These are phyloP conservation scores for Prinia subflava DNA, from an alignment of 2,113 vertebrate genomes.

Conservation along the genomic window DNA sequence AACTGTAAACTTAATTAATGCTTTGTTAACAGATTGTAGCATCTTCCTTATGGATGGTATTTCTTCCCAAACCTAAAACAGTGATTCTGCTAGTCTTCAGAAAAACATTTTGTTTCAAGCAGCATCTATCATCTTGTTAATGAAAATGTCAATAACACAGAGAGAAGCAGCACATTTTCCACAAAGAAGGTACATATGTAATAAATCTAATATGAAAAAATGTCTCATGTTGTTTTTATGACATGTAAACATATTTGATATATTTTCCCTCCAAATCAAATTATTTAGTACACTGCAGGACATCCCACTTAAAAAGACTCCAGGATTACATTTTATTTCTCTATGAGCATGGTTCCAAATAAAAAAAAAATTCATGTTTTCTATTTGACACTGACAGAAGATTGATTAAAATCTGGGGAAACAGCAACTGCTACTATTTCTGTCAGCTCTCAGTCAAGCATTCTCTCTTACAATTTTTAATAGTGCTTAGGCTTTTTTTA, in stretches of 20 bases:
- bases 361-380: neutral
- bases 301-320: neutral
- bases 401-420: conserved; percentile 17
- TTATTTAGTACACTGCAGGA: neutral
- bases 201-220: conserved; percentile 37
- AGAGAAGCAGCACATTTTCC: neutral
- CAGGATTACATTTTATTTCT: neutral
- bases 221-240: neutral
- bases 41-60: neutral
- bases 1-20: conserved; percentile 19
- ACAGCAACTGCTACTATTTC: neutral
- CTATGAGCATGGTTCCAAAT: neutral
- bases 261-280: conserved; percentile 18
- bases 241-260: conserved; percentile 19
- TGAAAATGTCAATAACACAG: conserved; percentile 26
- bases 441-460: neutral
- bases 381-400: neutral
- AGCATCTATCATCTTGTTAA: conserved; percentile 18
- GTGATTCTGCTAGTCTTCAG: neutral
- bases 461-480: neutral
- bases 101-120: conserved; percentile 4
- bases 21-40: neutral
- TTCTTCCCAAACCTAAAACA: neutral
- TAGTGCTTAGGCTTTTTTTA: neutral
- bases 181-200: neutral